A percentile compares a stretch with the other conserved stretches of the same genome.
These are phyloP conservation scores for Drosophila bipectinata DNA, from an alignment of 1,140 invertebrate species.

Conservation along the genomic window DNA sequence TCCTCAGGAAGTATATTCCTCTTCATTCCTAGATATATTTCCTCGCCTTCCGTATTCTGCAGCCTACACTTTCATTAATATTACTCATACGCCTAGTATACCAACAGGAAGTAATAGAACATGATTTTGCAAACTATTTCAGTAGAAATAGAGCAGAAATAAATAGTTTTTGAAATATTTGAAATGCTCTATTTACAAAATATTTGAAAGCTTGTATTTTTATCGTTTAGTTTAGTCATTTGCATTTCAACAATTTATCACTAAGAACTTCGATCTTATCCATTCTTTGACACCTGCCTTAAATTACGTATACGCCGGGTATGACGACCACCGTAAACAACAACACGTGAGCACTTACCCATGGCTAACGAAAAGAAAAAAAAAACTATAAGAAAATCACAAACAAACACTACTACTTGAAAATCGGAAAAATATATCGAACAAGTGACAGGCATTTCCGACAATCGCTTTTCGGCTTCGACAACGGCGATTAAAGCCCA, in stretches of 20 bases:
- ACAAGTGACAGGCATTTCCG: slow-evolving; percentile 75
- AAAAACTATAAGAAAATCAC: slow-evolving; percentile 25
- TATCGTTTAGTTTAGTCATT: slow-evolving; percentile 21
- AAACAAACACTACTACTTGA: background rate
- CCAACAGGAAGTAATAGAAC: slow-evolving; percentile 27
- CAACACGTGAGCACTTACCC: slow-evolving; percentile 52
- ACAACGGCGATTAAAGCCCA: slow-evolving; percentile 51
- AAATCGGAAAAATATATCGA: slow-evolving; percentile 19
- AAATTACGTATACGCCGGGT: slow-evolving; percentile 59
- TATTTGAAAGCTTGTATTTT: background rate
- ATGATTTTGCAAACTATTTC: slow-evolving; percentile 14
- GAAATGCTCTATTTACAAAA: no score
- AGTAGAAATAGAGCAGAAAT: background rate
- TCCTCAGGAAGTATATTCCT: background rate
- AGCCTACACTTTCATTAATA: background rate
- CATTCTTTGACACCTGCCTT: slow-evolving; percentile 36
- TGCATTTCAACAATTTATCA: slow-evolving; percentile 17
- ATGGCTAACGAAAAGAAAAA: slow-evolving; percentile 14
- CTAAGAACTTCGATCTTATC: slow-evolving; percentile 20
- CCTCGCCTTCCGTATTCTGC: background rate
- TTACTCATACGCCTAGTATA: slow-evolving; percentile 36
- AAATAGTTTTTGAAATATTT: background rate
- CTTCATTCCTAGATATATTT: background rate
- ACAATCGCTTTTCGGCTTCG: slow-evolving; percentile 39
- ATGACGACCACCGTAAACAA: slow-evolving; percentile 32